Conservation (phyloP, 2,113 vertebrate genomes). For the Microcebus ravelobensis region DNA sequence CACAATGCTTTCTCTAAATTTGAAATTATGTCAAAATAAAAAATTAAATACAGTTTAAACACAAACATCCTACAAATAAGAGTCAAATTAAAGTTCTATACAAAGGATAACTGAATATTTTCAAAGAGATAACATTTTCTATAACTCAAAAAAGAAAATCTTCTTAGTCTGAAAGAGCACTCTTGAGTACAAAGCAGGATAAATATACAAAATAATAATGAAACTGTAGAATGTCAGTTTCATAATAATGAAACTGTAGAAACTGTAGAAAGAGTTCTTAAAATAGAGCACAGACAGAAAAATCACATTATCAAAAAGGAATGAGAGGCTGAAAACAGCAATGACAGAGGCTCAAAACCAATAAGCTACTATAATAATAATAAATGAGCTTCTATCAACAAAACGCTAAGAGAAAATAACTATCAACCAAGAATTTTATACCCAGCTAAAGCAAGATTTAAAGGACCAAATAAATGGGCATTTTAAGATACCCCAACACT, state of each 20-base stretch:
- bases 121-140: not conserved
- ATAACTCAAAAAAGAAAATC: not conserved
- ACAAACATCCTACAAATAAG: not conserved
- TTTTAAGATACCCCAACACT: not conserved
- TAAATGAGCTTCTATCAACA: not conserved
- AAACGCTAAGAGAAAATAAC: not conserved
- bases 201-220: not conserved
- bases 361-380: not conserved
- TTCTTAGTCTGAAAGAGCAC: not conserved
- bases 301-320: not conserved
- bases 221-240: not conserved
- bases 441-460: not conserved
- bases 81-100: conserved; percentile 14
- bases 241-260: conserved; percentile 1
- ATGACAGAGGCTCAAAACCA: not conserved
- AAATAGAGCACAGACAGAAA: not conserved
- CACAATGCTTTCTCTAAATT: not conserved
- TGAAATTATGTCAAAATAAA: conserved; percentile 25
- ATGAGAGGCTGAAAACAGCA: not conserved
- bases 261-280: not conserved
- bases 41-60: not conserved
- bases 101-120: not conserved
- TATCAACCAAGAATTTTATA: conserved; percentile 16
- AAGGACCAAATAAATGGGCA: not conserved
- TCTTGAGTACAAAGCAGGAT: not conserved